Evolutionary conservation across 1,140 invertebrate species (phyloP).

Genomic region (Ceratina calcarata): DNA sequence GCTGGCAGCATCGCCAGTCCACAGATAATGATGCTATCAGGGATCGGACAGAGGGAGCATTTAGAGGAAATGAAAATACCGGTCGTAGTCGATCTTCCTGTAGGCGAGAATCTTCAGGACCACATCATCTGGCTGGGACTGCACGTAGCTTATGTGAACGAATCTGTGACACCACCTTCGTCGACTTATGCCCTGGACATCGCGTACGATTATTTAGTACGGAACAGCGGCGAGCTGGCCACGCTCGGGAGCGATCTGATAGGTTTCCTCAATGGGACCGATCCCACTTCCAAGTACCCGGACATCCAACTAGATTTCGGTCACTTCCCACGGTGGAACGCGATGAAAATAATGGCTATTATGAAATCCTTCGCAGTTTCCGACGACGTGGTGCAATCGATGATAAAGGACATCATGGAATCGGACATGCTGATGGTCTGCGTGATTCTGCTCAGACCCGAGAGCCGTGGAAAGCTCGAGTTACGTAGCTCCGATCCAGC

Average conservation of each 20-base stretch:
- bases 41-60: constrained; percentile 86
- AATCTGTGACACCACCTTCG: constrained; percentile 80
- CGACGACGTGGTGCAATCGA: constrained; percentile 55
- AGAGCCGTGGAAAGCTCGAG: constrained; percentile 81
- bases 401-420: constrained; percentile 53
- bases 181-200: constrained; percentile 41
- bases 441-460: constrained; percentile 79
- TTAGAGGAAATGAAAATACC: constrained; percentile 83
- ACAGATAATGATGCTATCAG: constrained; percentile 86
- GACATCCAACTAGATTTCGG: constrained; percentile 67
- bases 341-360: constrained; percentile 13
- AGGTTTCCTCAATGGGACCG: constrained; percentile 68
- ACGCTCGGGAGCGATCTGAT: constrained; percentile 54
- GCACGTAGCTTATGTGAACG: constrained; percentile 62
- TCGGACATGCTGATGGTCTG: constrained; percentile 68
- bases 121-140: constrained; percentile 81
- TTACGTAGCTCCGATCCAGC: constrained; percentile 83
- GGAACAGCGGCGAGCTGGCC: constrained; percentile 57
- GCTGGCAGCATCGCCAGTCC: constrained; percentile 83
- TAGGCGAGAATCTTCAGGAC: constrained; percentile 85
- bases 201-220: constrained; percentile 69
- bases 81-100: constrained; percentile 82
- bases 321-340: constrained; percentile 50
- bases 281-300: constrained; percentile 68
- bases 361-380: constrained; percentile 3